Evolutionary conservation across 30 jellyfish, hydroid and myxozoan genomes (phyloP).

Genomic region (Pseudorhiza aurosa): DNA sequence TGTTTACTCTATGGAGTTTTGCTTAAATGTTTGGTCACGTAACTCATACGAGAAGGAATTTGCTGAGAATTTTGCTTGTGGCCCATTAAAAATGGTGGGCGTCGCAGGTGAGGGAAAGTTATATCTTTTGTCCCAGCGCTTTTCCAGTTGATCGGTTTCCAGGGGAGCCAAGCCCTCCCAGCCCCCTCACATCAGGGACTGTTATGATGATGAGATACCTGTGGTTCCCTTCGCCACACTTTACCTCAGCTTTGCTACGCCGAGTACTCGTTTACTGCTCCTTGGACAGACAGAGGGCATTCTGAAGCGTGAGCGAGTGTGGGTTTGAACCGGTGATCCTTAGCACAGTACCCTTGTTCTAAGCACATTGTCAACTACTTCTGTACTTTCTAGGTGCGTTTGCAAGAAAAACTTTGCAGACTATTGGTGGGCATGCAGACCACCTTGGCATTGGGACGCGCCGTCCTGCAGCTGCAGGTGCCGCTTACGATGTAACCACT

Average conservation of each 20-base stretch:
- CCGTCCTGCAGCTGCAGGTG: constrained; percentile 23
- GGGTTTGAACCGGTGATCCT: no score
- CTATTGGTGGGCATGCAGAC: background rate
- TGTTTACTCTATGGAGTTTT: background rate
- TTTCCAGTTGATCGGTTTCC: no score
- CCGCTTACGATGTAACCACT: constrained; percentile 14
- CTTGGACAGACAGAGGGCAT: background rate
- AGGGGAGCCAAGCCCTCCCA: no score
- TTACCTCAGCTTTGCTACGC: background rate
- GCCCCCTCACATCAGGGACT: no score
- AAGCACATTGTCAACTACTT: no score
- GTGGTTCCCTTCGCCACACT: background rate
- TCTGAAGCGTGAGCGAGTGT: no score
- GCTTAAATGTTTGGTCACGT: background rate
- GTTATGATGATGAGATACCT: background rate
- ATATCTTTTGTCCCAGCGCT: no score
- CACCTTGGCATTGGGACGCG: constrained; percentile 45
- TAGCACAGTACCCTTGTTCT: no score
- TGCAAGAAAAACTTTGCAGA: background rate
- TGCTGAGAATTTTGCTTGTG: no score
- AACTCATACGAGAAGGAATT: no score
- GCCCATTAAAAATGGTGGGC: no score
- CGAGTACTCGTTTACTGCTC: background rate
- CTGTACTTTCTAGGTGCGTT: constrained; percentile 11
- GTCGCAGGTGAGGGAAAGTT: no score